Evolutionary conservation across 2,888 invertebrate species (phyloP).

Genomic region (Oscheius sp.): DNA sequence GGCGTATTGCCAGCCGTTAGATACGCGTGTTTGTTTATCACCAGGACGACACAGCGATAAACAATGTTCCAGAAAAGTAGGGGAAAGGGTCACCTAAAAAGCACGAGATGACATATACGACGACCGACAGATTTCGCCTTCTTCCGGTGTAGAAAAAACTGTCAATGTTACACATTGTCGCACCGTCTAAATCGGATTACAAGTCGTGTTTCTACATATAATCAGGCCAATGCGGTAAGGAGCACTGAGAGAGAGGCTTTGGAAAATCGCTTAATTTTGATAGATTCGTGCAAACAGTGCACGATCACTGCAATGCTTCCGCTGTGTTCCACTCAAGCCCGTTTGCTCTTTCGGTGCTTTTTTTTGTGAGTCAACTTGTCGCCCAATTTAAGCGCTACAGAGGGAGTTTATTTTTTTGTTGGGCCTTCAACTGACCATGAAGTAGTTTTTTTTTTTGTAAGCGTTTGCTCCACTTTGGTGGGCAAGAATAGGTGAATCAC

Average conservation of each 20-base stretch:
- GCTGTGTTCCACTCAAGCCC: slow-evolving; percentile 27
- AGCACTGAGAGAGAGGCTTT: not conserved
- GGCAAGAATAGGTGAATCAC: too few species aligned
- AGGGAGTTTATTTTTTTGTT: not conserved
- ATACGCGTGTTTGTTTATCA: slow-evolving; percentile 31
- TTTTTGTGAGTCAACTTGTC: slow-evolving; percentile 22
- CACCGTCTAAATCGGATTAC: not conserved
- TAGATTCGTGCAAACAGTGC: slow-evolving; percentile 12
- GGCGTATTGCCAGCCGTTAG: slow-evolving; percentile 25
- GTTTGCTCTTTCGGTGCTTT: slow-evolving; percentile 28
- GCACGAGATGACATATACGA: slow-evolving; percentile 6
- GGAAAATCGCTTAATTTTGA: too few species aligned
- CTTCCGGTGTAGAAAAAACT: not conserved
- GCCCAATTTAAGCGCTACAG: not conserved
- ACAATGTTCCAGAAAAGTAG: slow-evolving; percentile 18
- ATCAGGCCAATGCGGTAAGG: too few species aligned
- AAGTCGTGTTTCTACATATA: not conserved
- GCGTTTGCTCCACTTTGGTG: too few species aligned
- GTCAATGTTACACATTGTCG: slow-evolving; percentile 1
- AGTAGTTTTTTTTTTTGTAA: too few species aligned
- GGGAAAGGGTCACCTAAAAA: slow-evolving; percentile 17
- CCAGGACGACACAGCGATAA: slow-evolving; percentile 20
- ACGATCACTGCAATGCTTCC: slow-evolving; percentile 28
- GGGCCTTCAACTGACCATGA: too few species aligned
- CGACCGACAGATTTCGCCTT: not conserved